phyloP scores from a whole-genome alignment of 2,113 vertebrate genomes.

The Esox niger region DNA sequence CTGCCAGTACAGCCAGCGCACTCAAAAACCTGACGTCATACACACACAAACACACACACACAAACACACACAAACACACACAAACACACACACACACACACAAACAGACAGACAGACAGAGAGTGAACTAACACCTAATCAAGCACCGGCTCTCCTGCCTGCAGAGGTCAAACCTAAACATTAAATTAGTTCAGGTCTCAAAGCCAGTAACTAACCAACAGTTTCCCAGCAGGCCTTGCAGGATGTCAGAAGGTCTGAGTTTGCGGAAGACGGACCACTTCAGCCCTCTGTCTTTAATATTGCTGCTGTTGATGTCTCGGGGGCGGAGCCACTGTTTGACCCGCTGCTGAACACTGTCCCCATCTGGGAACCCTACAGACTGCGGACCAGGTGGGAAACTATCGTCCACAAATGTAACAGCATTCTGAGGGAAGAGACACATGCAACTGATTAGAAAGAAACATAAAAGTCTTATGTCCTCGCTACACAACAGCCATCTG shows the following conservation, averaged over 20 bases:
- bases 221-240: conserved; percentile 95
- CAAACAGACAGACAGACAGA: too few relatives aligned
- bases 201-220: conserved; percentile 83
- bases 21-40: conserved; percentile 89
- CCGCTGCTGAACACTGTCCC: conserved; percentile 93
- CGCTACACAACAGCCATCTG: too few relatives aligned
- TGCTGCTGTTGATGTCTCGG: conserved; percentile 94
- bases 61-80: not conserved
- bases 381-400: conserved; percentile 91
- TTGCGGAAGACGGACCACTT: conserved; percentile 97
- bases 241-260: conserved; percentile 90
- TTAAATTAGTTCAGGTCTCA: too few relatives aligned
- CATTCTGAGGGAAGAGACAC: conserved; percentile 73
- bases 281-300: conserved; percentile 87
- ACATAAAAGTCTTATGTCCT: too few relatives aligned
- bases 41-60: not conserved
- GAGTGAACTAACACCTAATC: too few relatives aligned
- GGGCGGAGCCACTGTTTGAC: conserved; percentile 97
- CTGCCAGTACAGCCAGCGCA: conserved; percentile 90
- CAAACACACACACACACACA: too few relatives aligned
- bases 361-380: conserved; percentile 93
- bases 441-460: too few relatives aligned
- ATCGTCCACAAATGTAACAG: conserved; percentile 97
- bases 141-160: too few relatives aligned
- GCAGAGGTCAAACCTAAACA: too few relatives aligned